Evolutionary conservation across 2,888 invertebrate genomes (phyloP), one percentile per base, ranked within the genome.

Genomic region (Harpalus rubripes): DNA sequence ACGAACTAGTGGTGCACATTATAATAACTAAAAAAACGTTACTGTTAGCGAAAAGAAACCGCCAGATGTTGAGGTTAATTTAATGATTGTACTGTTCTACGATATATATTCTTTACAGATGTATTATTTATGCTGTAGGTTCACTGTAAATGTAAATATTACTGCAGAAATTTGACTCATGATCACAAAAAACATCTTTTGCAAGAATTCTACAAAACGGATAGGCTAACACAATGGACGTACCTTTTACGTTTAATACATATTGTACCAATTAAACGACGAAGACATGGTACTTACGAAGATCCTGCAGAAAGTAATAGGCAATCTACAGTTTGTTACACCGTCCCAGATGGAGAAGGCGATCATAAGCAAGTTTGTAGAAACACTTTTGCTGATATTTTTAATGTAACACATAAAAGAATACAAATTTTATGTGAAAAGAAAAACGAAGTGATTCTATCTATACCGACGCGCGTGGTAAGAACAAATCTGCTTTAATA

Each of bases 181-280:
- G 52, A 18, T n/a, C 44, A 76, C 10, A 76, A 22, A 56, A 52
- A 52, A 22, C 12, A 22, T 15, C 22, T 76, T 2, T 76, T 76
- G 52, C 18, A 52, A 16, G 18, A 76, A 26, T 76, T 52, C 10
- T 56, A 76, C n/a, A 52, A 76, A 76, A 15, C 22, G 10, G 76
- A 63, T 12, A 63, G 12, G 12, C 10, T 22, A 63, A 63, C 63
- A 22, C 63, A 63, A 63, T 26, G 76, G 12, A 52, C 76, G 12
- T 76, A 32, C 52, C 44, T 76, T 52, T 2, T 76, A n/a, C 56
- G 76, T 12, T 22, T 76, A n/a, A 76, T 76, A 18, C 76, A 76
- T 32, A 39, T 52, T 52, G 52, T n/a, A 12, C 52, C 44, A 12
- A 26, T 76, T 22, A 76, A 18, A 22, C 44, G 76, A 15, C 4